A percentile compares a stretch with the other conserved stretches of the same genome.
Evolutionary conservation across 2,888 invertebrate species (phyloP).

Genomic region (Shargacucullia verbasci): DNA sequence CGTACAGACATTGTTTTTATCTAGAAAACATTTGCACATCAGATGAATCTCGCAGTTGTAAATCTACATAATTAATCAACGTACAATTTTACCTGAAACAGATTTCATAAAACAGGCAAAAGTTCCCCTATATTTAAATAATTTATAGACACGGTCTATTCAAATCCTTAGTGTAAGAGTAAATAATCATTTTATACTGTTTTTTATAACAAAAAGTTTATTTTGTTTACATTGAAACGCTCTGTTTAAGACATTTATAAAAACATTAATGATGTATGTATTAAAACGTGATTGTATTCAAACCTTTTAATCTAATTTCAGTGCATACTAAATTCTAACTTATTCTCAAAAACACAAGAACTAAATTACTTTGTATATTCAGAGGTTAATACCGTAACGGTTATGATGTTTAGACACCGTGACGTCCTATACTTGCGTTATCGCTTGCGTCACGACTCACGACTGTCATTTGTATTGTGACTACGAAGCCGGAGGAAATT

Average conservation of each 20-base stretch:
- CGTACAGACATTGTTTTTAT: no score
- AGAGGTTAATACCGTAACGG: slow-evolving; percentile 51
- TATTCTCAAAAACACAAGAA: neutral
- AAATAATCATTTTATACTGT: no score
- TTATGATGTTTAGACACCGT: slow-evolving; percentile 62
- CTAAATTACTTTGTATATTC: slow-evolving; percentile 13
- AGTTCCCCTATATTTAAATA: no score
- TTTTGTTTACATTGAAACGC: slow-evolving; percentile 27
- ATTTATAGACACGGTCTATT: no score
- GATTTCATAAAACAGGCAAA: no score
- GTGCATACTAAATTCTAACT: neutral
- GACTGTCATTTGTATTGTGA: slow-evolving; percentile 51
- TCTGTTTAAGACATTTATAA: slow-evolving; percentile 31
- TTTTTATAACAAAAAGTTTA: no score
- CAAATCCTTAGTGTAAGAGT: no score
- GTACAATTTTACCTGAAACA: no score
- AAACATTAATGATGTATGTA: slow-evolving; percentile 17
- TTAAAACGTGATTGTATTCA: slow-evolving; percentile 33
- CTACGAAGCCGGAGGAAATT: slow-evolving; percentile 39
- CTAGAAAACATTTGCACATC: no score
- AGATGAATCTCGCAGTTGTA: no score
- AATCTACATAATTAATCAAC: no score
- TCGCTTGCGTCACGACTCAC: slow-evolving; percentile 49
- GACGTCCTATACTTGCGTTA: slow-evolving; percentile 62
- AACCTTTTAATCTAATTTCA: slow-evolving; percentile 1